A percentile compares a stretch with the other conserved stretches of the same genome.
Conservation (phyloP, 1,140 invertebrate species). For the Zaprionus vittiger region DNA sequence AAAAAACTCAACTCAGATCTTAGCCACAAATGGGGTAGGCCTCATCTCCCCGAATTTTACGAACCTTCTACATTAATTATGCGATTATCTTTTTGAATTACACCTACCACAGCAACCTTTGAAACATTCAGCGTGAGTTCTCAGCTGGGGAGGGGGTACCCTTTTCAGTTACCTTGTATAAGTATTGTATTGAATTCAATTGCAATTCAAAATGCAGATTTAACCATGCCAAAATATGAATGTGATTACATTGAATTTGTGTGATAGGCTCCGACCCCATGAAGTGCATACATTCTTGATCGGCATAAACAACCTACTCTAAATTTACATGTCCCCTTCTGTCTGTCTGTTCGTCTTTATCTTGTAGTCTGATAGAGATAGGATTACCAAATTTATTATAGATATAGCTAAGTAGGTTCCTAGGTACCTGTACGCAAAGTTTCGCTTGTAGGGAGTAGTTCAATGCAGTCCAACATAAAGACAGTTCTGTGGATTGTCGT, state of each 20-base stretch:
- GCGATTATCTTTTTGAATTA: background rate
- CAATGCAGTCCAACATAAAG: no score
- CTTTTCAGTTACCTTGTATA: background rate
- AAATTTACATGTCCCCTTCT: no score
- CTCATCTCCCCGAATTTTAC: background rate
- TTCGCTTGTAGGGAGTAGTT: background rate
- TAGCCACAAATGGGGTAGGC: background rate
- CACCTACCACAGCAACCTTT: constrained; percentile 1
- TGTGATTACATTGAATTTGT: background rate
- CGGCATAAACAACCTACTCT: no score
- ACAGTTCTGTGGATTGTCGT: background rate
- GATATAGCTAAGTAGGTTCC: no score
- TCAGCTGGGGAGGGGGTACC: background rate
- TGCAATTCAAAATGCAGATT: background rate
- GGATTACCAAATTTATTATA: no score
- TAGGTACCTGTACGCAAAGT: background rate
- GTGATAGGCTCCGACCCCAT: no score
- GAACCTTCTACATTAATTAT: background rate
- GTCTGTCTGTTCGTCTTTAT: no score
- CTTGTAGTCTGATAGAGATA: no score
- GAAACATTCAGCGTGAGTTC: background rate
- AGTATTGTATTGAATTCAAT: background rate
- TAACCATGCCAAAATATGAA: background rate
- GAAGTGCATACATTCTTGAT: no score
- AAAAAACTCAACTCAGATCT: background rate